Evolutionary conservation across 2,888 invertebrate genomes (phyloP), one percentile per base, ranked within the genome.

Genomic region (Colletes collaris): DNA sequence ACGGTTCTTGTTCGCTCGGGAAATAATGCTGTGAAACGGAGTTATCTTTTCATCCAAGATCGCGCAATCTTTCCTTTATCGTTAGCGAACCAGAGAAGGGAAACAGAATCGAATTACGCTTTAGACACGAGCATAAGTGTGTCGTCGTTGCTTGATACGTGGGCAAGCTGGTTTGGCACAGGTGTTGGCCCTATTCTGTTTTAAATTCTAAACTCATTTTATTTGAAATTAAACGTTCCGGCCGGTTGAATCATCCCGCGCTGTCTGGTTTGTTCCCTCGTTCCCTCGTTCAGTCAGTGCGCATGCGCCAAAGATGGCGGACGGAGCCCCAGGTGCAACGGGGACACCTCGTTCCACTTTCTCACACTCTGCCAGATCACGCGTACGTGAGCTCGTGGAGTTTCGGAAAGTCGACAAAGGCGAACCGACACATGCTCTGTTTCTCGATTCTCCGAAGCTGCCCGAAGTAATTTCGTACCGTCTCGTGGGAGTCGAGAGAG

Each of bases 151-250:
- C 59, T 74, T 81, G 79, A 87, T 77, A 86, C 86, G 84, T 87
- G 88, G 86, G 80, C 76, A 50, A 88, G 69, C 77, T 85, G 84
- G 83, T 83, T 82, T 70, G 68, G 82, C 52, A 37, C 82, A 85
- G 83, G 86, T 86, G 73, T 37, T 44, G 16, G 16, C 27, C 62
- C 7, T 44, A 19, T 27, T 53, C 44, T n/a, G 3, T 49, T 6
- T 53, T 40, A 65, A 55, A 10, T 46, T 10, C n/a, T 37, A 8
- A n/a, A 40, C 11, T 19, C 13, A 7, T 11, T 63, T 27, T n/a
- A 50, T n/a, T 13, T 8, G 4, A 35, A 16, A 13, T 37, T 16
- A 40, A 56, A 19, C 40, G 44, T 49, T 4, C 7, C 27, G 2
- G 10, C 0, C 3, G 4, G 62, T 76, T 50, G n/a, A 77, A 56